phyloP scores from a whole-genome alignment of 2,113 vertebrate species.

The Oreotrochilus melanogaster region DNA sequence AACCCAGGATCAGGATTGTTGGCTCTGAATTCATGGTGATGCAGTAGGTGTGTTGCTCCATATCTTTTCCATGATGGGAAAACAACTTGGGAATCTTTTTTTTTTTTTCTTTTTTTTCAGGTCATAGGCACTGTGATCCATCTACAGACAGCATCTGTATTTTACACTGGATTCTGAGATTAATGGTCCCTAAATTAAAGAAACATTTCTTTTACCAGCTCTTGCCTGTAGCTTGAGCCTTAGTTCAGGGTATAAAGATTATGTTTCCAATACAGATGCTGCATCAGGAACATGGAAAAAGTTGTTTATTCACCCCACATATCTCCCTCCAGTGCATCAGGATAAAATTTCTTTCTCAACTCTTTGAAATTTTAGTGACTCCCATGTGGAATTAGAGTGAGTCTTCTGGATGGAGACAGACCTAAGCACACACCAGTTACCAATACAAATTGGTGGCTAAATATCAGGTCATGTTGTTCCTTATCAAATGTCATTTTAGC shows the following conservation, averaged over 20 bases:
- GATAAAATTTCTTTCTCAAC: background rate
- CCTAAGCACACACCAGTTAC: fast-evolving
- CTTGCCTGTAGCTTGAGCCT: background rate
- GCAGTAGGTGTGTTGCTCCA: background rate
- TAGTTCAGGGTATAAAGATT: background rate
- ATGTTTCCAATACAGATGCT: background rate
- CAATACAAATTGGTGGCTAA: background rate
- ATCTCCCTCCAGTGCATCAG: background rate
- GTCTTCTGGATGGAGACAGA: background rate
- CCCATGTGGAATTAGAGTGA: background rate
- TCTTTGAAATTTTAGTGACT: background rate
- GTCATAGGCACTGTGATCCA: background rate
- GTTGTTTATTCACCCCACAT: background rate
- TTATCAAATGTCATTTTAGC: background rate
- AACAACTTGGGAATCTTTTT: background rate
- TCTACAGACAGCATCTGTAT: background rate
- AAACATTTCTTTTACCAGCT: background rate
- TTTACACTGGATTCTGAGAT: background rate
- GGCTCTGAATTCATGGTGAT: background rate
- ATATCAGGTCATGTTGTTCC: background rate
- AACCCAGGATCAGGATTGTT: background rate
- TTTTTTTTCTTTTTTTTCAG: background rate
- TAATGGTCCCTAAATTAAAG: background rate
- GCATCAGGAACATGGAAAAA: background rate
- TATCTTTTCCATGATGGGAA: background rate